These are phyloP conservation scores for Pterocles orientalis DNA, from an alignment of 2,113 vertebrate species.

Conservation along the genomic window DNA sequence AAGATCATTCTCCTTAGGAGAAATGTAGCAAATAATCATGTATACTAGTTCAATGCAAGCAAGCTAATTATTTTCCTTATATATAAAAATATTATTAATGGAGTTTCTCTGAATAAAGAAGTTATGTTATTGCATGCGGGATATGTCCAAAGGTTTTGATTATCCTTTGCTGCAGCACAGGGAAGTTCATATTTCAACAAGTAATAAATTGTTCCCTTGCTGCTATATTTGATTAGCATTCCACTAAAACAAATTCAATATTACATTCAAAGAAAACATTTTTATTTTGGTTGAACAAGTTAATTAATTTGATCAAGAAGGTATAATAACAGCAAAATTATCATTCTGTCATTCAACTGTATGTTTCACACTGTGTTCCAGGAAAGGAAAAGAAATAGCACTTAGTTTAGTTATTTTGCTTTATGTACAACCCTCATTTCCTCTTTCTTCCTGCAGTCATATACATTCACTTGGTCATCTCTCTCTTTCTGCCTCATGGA, in stretches of 20 bases:
- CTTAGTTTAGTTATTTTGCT: not conserved
- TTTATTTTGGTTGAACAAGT: not conserved
- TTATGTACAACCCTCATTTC: not conserved
- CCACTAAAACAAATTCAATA: not conserved
- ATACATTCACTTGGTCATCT: not conserved
- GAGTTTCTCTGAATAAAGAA: not conserved
- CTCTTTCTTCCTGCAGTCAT: not conserved
- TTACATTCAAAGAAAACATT: not conserved
- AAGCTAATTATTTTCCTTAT: not conserved
- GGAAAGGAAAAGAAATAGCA: not conserved
- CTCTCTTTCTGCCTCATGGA: not conserved
- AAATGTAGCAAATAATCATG: not conserved
- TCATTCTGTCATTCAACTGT: not conserved
- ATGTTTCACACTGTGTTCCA: not conserved
- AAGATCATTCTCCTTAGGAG: not conserved
- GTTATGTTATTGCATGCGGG: not conserved
- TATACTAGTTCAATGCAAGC: not conserved
- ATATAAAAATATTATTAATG: not conserved
- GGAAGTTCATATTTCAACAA: not conserved
- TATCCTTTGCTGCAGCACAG: not conserved
- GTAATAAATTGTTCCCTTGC: not conserved
- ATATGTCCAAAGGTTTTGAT: not conserved
- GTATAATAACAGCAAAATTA: not conserved
- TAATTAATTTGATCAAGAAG: not conserved
- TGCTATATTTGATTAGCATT: not conserved